Conservation (phyloP, 2,888 invertebrate species). For the Lottia gigantea region DNA sequence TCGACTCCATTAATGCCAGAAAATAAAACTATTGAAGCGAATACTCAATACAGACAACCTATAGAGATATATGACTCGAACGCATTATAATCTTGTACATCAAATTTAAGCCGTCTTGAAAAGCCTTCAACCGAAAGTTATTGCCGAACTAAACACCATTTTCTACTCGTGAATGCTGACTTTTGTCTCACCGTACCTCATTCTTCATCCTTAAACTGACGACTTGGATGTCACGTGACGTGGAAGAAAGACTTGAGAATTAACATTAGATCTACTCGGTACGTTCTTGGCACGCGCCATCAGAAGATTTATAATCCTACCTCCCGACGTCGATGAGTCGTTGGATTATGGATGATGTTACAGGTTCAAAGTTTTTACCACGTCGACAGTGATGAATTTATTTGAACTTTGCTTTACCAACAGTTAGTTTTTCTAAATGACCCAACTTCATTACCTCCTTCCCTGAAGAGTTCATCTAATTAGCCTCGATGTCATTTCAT, state of each 20-base stretch:
- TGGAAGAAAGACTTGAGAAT: too few species aligned
- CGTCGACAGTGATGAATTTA: background rate
- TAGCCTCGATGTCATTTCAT: background rate
- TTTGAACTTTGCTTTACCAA: constrained; percentile 2
- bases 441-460: constrained; percentile 5
- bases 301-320: background rate
- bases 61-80: background rate
- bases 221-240: background rate
- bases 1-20: too few species aligned
- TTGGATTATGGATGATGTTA: background rate
- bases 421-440: background rate
- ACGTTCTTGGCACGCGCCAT: background rate
- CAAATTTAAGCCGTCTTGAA: constrained; percentile 2
- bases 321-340: background rate
- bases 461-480: constrained; percentile 11
- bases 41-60: background rate
- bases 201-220: constrained; percentile 1
- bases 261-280: background rate
- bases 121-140: constrained; percentile 1
- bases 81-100: constrained; percentile 4
- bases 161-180: background rate
- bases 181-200: background rate
- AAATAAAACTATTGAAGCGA: too few species aligned
- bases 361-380: background rate
- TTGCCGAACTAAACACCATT: constrained; percentile 11